These are phyloP conservation scores for Prunella fulvescens DNA, from an alignment of 2,113 vertebrate genomes.

Conservation along the genomic window DNA sequence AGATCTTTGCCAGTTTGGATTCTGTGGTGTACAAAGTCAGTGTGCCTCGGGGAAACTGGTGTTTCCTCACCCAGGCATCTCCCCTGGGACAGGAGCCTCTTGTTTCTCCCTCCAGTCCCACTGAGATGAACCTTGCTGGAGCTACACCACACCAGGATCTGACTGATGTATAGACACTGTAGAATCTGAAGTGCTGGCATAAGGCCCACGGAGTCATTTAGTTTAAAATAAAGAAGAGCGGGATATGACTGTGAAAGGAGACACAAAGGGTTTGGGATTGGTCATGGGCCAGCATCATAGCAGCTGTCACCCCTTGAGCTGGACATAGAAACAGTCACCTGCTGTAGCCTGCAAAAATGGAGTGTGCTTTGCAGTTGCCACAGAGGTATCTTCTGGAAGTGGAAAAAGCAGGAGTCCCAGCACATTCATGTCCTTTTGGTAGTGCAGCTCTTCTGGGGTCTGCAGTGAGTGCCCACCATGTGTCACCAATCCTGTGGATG, in stretches of 20 bases:
- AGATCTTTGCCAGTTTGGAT: accelerated
- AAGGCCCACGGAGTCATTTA: accelerated
- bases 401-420: not conserved
- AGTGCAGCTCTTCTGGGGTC: not conserved
- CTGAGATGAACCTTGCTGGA: not conserved
- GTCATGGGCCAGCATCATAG: accelerated
- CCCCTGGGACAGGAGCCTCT: not conserved
- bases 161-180: not conserved
- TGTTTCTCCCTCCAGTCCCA: not conserved
- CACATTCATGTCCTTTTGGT: accelerated
- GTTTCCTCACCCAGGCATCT: not conserved
- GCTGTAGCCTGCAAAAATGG: not conserved
- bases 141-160: not conserved
- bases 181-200: not conserved
- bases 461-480: not conserved
- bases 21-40: not conserved
- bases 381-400: not conserved
- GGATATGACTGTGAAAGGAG: not conserved
- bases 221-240: not conserved
- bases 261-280: not conserved
- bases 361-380: not conserved
- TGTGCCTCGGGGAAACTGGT: accelerated
- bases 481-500: not conserved
- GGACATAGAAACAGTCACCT: not conserved
- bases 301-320: not conserved